phyloP scores from a whole-genome alignment of 1,140 invertebrate genomes.

The Coenobita brevimanus region DNA sequence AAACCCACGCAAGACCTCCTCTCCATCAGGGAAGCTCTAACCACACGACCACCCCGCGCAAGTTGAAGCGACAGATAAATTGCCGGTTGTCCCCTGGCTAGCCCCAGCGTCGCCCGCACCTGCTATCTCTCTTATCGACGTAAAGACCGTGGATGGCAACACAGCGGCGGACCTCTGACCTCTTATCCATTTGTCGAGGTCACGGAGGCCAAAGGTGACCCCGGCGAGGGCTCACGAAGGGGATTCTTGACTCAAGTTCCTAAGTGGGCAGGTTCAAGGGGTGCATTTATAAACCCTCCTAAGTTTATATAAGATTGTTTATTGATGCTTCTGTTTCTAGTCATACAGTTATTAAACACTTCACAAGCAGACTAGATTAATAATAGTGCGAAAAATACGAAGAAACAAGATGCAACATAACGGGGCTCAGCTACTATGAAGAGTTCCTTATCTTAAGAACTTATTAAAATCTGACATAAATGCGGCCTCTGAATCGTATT shows the following conservation, averaged over 20 bases:
- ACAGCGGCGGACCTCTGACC: constrained; percentile 20
- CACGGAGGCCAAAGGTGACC: constrained; percentile 21
- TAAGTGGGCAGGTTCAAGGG: constrained; percentile 13
- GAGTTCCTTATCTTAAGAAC: too few relatives aligned
- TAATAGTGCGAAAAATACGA: too few relatives aligned
- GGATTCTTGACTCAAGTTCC: constrained; percentile 24
- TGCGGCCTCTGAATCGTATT: too few relatives aligned
- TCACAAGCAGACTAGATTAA: too few relatives aligned
- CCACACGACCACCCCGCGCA: not conserved
- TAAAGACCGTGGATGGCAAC: constrained; percentile 32
- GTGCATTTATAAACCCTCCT: too few relatives aligned
- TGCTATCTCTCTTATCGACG: constrained; percentile 35
- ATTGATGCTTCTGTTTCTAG: too few relatives aligned
- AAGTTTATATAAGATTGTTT: too few relatives aligned
- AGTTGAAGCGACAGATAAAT: not conserved
- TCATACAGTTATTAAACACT: too few relatives aligned
- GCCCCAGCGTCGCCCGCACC: not conserved
- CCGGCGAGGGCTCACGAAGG: constrained; percentile 32
- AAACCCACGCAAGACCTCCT: too few relatives aligned
- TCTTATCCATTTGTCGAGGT: constrained; percentile 42
- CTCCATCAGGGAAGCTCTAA: not conserved
- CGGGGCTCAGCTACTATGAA: too few relatives aligned
- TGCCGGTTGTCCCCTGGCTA: constrained; percentile 13
- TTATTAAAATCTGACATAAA: too few relatives aligned
- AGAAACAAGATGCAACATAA: too few relatives aligned